Conservation (phyloP, 2,888 invertebrate genomes). For the Neuroscelio doddi region DNA sequence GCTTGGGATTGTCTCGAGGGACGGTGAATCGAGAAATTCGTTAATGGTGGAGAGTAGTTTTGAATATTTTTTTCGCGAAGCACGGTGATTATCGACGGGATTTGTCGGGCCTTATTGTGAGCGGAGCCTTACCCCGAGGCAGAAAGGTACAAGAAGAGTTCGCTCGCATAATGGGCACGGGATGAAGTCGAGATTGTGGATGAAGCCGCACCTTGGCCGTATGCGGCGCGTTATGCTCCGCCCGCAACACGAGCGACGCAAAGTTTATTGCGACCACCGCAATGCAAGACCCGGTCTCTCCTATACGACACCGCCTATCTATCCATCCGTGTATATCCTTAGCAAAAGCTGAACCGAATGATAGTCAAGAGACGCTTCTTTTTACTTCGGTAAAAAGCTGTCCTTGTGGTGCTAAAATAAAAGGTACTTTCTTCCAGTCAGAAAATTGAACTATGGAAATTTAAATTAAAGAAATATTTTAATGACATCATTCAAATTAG, state of each 20-base stretch:
- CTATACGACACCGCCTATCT: conserved; percentile 48
- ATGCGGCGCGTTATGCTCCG: conserved; percentile 61
- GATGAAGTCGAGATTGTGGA: conserved; percentile 64
- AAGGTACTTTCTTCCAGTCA: conserved; percentile 3
- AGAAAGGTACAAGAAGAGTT: conserved; percentile 50
- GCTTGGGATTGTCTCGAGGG: background rate
- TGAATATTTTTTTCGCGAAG: conserved; percentile 37
- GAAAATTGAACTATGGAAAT: too few species aligned
- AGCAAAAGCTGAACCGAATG: conserved; percentile 38
- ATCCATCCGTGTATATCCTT: conserved; percentile 27
- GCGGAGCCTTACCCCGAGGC: conserved; percentile 54
- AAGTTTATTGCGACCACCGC: conserved; percentile 63
- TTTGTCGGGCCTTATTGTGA: conserved; percentile 51
- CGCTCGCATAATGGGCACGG: conserved; percentile 61
- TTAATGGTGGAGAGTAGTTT: conserved; percentile 32
- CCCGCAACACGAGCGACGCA: conserved; percentile 60
- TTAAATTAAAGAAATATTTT: too few species aligned
- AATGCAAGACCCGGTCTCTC: conserved; percentile 50
- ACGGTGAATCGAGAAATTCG: conserved; percentile 11
- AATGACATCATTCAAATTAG: too few species aligned
- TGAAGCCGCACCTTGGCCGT: conserved; percentile 66
- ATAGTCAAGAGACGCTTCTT: conserved; percentile 28
- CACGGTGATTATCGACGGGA: conserved; percentile 46
- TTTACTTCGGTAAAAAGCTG: conserved; percentile 14
- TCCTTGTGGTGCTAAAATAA: conserved; percentile 17